Evolutionary conservation across 2,888 invertebrate species (phyloP), one percentile per base, ranked within the genome.

Genomic region (Pteria penguin): DNA sequence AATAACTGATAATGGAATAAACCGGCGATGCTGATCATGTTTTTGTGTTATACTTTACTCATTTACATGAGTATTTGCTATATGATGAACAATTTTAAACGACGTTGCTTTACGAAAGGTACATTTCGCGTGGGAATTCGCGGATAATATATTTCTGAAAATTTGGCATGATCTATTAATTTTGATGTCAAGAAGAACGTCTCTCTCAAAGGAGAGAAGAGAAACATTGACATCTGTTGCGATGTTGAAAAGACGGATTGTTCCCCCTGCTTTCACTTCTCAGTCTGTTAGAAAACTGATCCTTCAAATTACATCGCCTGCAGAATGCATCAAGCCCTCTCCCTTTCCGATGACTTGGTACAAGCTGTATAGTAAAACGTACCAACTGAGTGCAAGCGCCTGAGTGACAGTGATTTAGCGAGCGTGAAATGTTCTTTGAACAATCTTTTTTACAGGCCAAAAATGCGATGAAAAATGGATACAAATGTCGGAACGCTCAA

Each of bases 401-500:
- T 67, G 54, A 67, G 67, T 68, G 68, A 68, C 57, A 57, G 55
- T 68, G 68, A 68, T 68, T 57, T 68, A 68, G 57, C 68, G n/a
- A 27, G 57, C 68, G 57, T 68, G 68, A 68, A 68, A 68, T 68
- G 57, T 57, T 57, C 31, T 68, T 29, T 45, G 52, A 45, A 68
- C 52, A 33, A 68, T 68, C 55, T 29, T 52, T 68, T 68, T 57
- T 24, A 57, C 68, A 68, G 54, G 68, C 55, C 26, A 65, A 68
- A 74, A 74, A 33, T 74, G 67, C 67, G 74, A 33, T 62, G 54
- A 74, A 61, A 74, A 68, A 74, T 74, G 54, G 68, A 52, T 69
- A 32, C 32, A 61, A 62, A 69, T 74, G 73, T 73, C 73, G 60
- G 67, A 32, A 27, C 27, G 24, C 65, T 65, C 45, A 36, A 65